Evolutionary conservation across 2,888 invertebrate genomes (phyloP), one percentile per base, ranked within the genome.

Genomic region (Drosophila buzzatii): DNA sequence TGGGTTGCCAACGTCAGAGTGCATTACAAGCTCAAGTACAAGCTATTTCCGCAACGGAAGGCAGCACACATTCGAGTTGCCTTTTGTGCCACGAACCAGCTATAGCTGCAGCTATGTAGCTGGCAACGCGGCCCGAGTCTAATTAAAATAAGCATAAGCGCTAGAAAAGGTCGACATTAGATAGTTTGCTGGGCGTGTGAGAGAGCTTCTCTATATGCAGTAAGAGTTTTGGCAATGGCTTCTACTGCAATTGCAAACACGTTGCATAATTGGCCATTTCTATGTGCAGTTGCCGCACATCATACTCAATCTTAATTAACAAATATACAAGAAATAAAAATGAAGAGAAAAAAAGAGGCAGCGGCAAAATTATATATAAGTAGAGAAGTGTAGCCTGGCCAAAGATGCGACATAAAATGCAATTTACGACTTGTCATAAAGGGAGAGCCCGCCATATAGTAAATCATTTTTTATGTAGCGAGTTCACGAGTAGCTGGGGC

Each of bases 361-460:
- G 7, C 16, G 1, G 16, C n/a, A 41, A 8, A 44, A 44, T 3
- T 6, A 10, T 33, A 33, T 33, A 41, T 41, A 41, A 41, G 41
- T 41, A 41, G 41, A 39, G 23, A 49, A 39, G 27, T 27, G 57
- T 49, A 18, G 74, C 70, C 58, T 52, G 69, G 58, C 70, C 70
- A 77, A 65, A 77, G 69, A 79, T 77, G 84, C 82, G 87, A 87
- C 85, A 89, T 87, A 85, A 85, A 89, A 85, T 83, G 85, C 87
- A 80, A 89, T 89, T 89, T 89, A 89, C 89, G 89, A 85, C 90
- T 87, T 89, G 85, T 87, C 89, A 90, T 89, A 90, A 89, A 89
- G 89, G 82, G 79, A 82, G 81, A 76, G 55, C 73, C 81, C 85
- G 77, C 81, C 86, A 87, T 90, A 89, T 89, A 89, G 88, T 90